Evolutionary conservation across 2,797 vertebrate species (phyloP).

Genomic region (Lophius americanus): DNA sequence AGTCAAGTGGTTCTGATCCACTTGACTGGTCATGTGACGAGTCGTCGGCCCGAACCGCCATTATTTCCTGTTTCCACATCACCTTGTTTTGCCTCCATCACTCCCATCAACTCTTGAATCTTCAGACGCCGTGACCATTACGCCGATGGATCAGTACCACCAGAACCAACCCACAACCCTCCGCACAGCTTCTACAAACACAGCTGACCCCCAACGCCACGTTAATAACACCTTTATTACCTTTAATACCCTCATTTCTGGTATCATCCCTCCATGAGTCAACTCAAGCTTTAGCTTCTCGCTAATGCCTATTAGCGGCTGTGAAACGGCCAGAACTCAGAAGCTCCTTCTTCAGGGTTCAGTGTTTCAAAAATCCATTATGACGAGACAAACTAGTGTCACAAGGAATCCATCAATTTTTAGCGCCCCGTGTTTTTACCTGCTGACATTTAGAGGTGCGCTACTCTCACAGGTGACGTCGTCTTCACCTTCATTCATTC

Average conservation of each 20-base stretch:
- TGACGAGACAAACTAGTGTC: constrained; percentile 14
- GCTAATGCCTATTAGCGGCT: constrained; percentile 16
- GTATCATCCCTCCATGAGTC: constrained; percentile 8
- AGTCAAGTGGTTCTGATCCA: no score
- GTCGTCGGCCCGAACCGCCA: no score
- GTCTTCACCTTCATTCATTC: constrained; percentile 15
- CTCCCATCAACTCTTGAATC: no score
- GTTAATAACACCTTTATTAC: constrained; percentile 32
- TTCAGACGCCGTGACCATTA: no score
- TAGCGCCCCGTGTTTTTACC: not conserved
- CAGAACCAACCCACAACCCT: not conserved
- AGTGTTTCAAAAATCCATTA: constrained; percentile 25
- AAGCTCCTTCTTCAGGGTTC: constrained; percentile 14
- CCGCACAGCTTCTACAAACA: constrained; percentile 11
- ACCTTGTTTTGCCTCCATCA: no score
- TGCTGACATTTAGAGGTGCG: constrained; percentile 5
- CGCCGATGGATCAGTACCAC: no score
- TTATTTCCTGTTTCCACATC: no score
- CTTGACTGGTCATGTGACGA: no score
- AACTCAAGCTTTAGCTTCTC: constrained; percentile 18
- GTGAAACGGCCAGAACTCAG: constrained; percentile 23
- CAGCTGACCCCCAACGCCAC: constrained; percentile 11
- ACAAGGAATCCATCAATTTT: constrained; percentile 26
- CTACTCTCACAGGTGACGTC: constrained; percentile 9
- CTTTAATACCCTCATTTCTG: constrained; percentile 18